Percentiles rank a stretch among this genome's conserved stretches.
Conservation (phyloP, 2,797 vertebrate genomes). For the Eurystomus glaucurus region DNA sequence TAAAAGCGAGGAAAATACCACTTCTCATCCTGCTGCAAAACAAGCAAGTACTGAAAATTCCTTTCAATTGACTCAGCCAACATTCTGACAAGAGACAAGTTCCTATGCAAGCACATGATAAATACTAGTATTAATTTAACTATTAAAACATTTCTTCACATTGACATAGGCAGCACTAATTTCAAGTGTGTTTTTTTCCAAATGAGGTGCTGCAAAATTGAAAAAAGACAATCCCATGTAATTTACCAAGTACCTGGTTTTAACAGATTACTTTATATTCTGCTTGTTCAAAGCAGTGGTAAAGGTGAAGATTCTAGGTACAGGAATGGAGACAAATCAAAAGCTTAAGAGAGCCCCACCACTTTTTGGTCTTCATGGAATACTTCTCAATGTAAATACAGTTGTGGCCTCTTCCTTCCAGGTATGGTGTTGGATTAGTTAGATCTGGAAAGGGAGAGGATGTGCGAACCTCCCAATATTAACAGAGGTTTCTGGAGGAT, state of each 20-base stretch:
- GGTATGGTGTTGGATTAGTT: neutral
- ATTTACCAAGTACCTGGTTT: neutral
- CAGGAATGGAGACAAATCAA: neutral
- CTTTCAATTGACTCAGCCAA: neutral
- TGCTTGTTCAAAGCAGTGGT: neutral
- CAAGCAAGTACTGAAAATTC: neutral
- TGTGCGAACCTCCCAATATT: neutral
- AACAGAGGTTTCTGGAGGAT: neutral
- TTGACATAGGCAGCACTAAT: neutral
- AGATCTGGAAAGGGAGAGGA: neutral
- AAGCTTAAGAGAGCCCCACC: neutral
- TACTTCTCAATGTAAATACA: neutral
- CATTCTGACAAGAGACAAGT: neutral
- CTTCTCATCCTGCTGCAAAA: neutral
- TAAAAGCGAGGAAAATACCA: neutral
- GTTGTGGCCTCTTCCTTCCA: neutral
- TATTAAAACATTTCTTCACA: neutral
- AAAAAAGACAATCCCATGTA: neutral
- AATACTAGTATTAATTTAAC: neutral
- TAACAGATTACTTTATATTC: neutral
- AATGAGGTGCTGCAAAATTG: neutral
- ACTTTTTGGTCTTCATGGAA: neutral
- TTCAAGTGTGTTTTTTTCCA: neutral
- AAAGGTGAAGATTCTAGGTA: neutral
- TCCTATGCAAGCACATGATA: neutral